Evolutionary conservation across 2,888 invertebrate genomes (phyloP).

Genomic region (Azorinus chamasolen): DNA sequence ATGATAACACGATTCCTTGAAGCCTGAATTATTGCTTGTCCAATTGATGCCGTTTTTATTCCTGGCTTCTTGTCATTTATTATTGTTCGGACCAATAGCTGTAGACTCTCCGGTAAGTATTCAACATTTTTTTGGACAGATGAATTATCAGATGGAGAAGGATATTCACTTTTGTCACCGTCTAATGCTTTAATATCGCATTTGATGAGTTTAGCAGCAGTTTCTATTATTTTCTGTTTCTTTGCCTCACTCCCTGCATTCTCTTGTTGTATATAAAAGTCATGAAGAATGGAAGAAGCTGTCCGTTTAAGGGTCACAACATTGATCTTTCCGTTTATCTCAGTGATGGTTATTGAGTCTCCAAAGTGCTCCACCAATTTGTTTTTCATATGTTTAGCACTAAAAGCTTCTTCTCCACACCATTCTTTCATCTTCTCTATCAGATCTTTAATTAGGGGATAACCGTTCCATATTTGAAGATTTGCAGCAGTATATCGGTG

Average conservation of each 20-base stretch:
- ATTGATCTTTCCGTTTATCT: conserved; percentile 54
- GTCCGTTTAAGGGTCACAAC: conserved; percentile 52
- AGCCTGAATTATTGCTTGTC: conserved; percentile 71
- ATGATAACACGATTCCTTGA: conserved; percentile 59
- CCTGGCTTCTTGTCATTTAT: conserved; percentile 41
- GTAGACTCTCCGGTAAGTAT: conserved; percentile 25
- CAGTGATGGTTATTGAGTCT: too few species aligned
- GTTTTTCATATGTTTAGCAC: conserved; percentile 13
- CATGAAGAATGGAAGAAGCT: too few species aligned
- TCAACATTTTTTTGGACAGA: conserved; percentile 7
- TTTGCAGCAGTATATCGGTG: too few species aligned
- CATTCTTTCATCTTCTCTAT: too few species aligned
- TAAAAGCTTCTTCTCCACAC: conserved; percentile 28
- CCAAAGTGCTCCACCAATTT: conserved; percentile 46
- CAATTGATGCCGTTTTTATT: conserved; percentile 57
- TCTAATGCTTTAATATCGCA: too few species aligned
- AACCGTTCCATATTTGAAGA: conserved; percentile 31
- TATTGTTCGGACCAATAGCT: conserved; percentile 27
- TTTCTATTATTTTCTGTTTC: too few species aligned
- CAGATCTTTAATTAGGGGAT: too few species aligned
- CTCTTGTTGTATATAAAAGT: conserved; percentile 52
- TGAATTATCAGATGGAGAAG: conserved; percentile 23
- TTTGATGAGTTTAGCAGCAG: too few species aligned
- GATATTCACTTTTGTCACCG: conserved; percentile 34
- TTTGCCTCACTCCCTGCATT: conserved; percentile 63